phyloP scores from a whole-genome alignment of 2,888 invertebrate genomes.

The Sclerodermus sp. region DNA sequence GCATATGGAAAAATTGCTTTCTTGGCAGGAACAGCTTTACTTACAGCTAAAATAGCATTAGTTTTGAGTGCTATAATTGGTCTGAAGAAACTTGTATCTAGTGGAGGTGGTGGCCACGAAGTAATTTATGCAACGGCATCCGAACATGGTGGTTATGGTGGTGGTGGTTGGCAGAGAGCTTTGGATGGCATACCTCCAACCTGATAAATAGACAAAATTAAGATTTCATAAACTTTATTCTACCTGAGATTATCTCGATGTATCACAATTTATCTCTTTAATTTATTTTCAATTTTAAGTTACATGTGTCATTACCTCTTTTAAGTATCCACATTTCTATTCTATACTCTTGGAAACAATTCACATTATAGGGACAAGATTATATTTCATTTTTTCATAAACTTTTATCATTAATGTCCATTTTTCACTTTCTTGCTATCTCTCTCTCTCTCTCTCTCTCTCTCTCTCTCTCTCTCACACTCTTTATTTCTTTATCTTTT shows the following conservation, averaged over 20 bases:
- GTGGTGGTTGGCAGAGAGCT: constrained; percentile 53
- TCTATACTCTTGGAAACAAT: no score
- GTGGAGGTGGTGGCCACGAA: constrained; percentile 60
- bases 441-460: no score
- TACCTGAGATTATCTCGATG: neutral
- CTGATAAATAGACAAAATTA: constrained; percentile 22
- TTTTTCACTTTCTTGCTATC: no score
- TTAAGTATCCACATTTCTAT: neutral
- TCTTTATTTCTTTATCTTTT: no score
- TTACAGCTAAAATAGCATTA: constrained; percentile 69
- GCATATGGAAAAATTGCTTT: constrained; percentile 70
- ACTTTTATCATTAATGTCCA: no score
- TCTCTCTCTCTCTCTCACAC: no score
- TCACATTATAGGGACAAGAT: no score
- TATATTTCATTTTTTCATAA: no score
- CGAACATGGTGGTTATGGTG: constrained; percentile 48
- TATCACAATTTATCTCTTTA: constrained; percentile 2
- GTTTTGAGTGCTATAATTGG: constrained; percentile 66
- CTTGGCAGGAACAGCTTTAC: constrained; percentile 68
- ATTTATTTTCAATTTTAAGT: neutral
- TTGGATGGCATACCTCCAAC: constrained; percentile 44
- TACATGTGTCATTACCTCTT: neutral
- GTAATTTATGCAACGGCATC: constrained; percentile 62
- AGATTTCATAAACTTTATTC: constrained; percentile 1
- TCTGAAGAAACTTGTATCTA: constrained; percentile 65